Evolutionary conservation across 2,888 invertebrate genomes (phyloP).

Genomic region (Nycteola revayana): DNA sequence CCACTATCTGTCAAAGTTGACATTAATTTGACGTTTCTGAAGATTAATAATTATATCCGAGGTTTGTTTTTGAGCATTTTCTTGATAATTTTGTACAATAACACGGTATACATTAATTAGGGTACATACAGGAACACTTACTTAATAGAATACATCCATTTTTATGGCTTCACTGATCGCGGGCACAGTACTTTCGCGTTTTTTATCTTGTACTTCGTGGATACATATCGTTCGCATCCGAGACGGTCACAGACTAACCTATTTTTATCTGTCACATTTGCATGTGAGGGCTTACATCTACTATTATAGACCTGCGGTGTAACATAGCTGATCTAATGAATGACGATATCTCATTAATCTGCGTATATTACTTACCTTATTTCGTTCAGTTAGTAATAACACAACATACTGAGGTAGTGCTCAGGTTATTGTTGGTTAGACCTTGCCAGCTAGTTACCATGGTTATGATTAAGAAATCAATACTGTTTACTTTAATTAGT

Average conservation of each 20-base stretch:
- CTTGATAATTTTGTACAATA: background rate
- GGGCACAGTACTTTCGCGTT: conserved; percentile 27
- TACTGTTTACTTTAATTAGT: no score
- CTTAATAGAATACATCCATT: conserved; percentile 26
- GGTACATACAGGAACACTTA: conserved; percentile 14
- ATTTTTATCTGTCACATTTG: conserved; percentile 59
- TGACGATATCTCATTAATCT: conserved; percentile 14
- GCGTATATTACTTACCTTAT: no score
- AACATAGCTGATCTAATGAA: conserved; percentile 11
- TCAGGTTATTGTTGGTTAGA: no score
- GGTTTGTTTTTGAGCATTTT: conserved; percentile 11
- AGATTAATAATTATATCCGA: conserved; percentile 1
- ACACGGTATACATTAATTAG: background rate
- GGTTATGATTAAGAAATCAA: no score
- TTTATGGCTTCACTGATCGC: conserved; percentile 14
- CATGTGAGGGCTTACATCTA: conserved; percentile 16
- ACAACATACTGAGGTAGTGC: no score
- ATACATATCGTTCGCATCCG: conserved; percentile 29
- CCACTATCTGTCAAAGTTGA: conserved; percentile 7
- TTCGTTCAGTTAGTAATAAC: no score
- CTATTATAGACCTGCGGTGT: conserved; percentile 13
- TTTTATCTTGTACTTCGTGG: conserved; percentile 25
- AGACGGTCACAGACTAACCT: conserved; percentile 51
- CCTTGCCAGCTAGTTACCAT: no score
- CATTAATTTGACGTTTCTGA: background rate